A percentile compares a stretch with the other conserved stretches of the same genome.
Conservation (phyloP, 2,888 invertebrate species). For the Athrips mouffetella region DNA sequence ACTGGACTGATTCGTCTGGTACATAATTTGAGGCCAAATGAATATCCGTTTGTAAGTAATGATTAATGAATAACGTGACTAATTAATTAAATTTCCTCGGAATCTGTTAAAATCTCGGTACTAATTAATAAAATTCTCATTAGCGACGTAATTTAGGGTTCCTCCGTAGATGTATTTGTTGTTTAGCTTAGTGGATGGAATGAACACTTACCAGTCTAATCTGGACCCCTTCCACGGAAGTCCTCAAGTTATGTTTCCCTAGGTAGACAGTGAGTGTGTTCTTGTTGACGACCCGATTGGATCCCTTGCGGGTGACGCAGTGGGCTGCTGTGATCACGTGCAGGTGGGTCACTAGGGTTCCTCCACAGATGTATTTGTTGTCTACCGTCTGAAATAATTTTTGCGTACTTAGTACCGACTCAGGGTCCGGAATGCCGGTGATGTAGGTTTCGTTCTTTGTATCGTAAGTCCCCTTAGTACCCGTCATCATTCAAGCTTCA, state of each 20-base stretch:
- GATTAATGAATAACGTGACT: no score
- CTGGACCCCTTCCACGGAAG: constrained; percentile 68
- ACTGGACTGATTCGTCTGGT: no score
- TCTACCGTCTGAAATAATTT: constrained; percentile 57
- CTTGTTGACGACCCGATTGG: constrained; percentile 55
- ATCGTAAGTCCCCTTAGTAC: no score
- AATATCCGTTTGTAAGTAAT: no score
- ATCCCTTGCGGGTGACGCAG: constrained; percentile 77
- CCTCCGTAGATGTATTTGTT: constrained; percentile 82
- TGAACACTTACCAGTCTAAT: constrained; percentile 55
- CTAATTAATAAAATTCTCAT: no score
- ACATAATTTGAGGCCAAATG: no score
- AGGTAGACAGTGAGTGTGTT: constrained; percentile 69
- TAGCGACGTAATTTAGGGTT: constrained; percentile 78
- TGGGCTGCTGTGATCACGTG: constrained; percentile 82
- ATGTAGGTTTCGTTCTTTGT: no score
- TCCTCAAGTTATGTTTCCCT: constrained; percentile 71
- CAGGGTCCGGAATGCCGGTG: no score
- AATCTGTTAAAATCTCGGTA: no score
- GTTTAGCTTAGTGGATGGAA: constrained; percentile 30
- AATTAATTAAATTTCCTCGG: no score
- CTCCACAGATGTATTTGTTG: constrained; percentile 81
- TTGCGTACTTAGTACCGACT: no score
- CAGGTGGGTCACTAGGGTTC: constrained; percentile 74
- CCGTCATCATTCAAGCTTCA: no score